A percentile compares a stretch with the other conserved stretches of the same genome.
phyloP scores from a whole-genome alignment of 2,888 invertebrate genomes.

The Mythimna albipuncta region DNA sequence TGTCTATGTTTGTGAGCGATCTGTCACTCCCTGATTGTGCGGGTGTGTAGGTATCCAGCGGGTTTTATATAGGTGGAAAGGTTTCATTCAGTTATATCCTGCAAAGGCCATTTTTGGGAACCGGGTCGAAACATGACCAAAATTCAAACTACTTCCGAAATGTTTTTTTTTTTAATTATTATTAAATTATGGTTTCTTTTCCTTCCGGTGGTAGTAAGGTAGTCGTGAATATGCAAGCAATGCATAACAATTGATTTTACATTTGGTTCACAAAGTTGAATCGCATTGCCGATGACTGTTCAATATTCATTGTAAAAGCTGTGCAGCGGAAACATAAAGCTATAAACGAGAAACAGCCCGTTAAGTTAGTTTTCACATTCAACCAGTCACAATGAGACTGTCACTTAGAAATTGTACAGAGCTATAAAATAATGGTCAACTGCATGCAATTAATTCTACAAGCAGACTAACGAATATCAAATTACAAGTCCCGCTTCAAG shows the following conservation, averaged over 20 bases:
- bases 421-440: constrained; percentile 24
- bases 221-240: constrained; percentile 28
- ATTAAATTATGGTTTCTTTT: constrained; percentile 3
- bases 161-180: constrained; percentile 18
- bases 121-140: constrained; percentile 2
- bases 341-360: constrained; percentile 43
- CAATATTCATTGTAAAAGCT: constrained; percentile 51
- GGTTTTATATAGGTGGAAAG: background rate
- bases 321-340: constrained; percentile 49
- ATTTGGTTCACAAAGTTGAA: constrained; percentile 23
- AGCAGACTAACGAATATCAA: constrained; percentile 28
- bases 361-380: constrained; percentile 40
- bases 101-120: background rate
- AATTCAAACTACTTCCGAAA: constrained; percentile 2
- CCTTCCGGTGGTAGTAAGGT: background rate
- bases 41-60: background rate
- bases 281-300: constrained; percentile 23
- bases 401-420: constrained; percentile 14
- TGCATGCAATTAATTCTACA: constrained; percentile 7
- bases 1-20: background rate
- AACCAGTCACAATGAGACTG: constrained; percentile 23
- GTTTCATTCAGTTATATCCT: background rate
- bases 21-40: background rate
- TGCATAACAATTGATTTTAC: constrained; percentile 34
- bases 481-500: constrained; percentile 11